A percentile compares a stretch with the other conserved stretches of the same genome.
phyloP scores from a whole-genome alignment of 2,888 invertebrate species.

The Clitarchus hookeri region DNA sequence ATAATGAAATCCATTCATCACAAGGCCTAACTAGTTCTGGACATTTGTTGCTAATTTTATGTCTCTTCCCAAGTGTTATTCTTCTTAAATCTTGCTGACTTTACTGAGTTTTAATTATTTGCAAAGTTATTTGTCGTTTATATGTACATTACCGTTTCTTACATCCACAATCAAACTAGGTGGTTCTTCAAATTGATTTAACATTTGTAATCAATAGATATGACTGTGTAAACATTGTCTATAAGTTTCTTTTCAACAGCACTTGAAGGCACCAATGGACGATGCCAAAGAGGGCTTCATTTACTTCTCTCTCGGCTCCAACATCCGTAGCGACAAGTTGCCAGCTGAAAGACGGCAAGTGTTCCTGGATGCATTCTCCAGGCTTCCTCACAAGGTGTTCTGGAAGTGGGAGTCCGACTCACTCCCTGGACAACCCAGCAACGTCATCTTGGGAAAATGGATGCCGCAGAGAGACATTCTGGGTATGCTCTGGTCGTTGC shows the following conservation, averaged over 20 bases:
- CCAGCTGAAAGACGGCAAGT: neutral
- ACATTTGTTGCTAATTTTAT: no score
- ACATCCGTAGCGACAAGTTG: neutral
- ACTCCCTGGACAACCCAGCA: neutral
- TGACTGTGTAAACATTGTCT: neutral
- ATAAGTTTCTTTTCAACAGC: neutral
- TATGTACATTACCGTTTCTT: no score
- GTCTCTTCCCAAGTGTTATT: no score
- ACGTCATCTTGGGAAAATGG: neutral
- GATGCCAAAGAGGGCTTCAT: neutral
- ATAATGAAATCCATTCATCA: no score
- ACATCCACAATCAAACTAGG: no score
- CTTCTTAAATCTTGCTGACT: no score
- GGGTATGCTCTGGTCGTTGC: neutral
- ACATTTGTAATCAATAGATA: no score
- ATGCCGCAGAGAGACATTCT: neutral
- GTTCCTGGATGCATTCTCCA: conserved; percentile 15
- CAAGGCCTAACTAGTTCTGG: no score
- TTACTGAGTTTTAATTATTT: no score
- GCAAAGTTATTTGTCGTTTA: no score
- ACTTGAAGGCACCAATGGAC: neutral
- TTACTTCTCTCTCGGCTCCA: neutral
- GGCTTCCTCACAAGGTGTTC: neutral
- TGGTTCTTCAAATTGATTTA: no score
- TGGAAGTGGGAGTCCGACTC: conserved; percentile 3